A percentile compares a stretch with the other conserved stretches of the same genome.
Conservation (phyloP, 2,113 vertebrate species). For the Edolisoma coerulescens region DNA sequence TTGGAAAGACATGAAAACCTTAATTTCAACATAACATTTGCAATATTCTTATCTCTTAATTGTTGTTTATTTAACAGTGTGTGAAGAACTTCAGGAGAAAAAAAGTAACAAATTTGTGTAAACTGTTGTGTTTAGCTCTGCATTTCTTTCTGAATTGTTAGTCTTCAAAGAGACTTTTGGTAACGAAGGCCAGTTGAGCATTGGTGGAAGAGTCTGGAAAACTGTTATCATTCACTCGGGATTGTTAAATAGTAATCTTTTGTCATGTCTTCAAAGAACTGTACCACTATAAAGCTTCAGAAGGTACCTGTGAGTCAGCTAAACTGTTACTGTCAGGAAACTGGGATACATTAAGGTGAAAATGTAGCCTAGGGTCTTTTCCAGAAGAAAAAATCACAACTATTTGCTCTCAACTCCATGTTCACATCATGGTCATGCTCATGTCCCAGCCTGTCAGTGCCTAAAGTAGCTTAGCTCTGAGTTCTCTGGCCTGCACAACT, state of each 20-base stretch:
- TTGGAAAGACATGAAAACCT: neutral
- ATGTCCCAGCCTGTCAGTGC: neutral
- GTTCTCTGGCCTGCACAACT: neutral
- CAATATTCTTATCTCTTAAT: neutral
- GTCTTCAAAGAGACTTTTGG: neutral
- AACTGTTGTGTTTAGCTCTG: neutral
- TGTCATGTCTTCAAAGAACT: neutral
- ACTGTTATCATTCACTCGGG: neutral
- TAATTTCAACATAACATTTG: neutral
- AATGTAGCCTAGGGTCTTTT: neutral
- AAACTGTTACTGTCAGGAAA: neutral
- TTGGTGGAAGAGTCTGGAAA: neutral
- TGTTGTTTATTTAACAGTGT: neutral
- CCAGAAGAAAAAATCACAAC: neutral
- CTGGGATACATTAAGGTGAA: neutral
- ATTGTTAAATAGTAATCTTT: neutral
- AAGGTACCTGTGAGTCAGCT: neutral
- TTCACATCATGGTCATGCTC: neutral
- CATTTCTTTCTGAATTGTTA: neutral
- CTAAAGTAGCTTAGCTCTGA: neutral
- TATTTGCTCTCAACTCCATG: neutral
- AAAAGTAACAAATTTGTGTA: neutral
- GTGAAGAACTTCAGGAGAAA: neutral
- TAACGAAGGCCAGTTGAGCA: neutral
- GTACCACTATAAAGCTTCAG: neutral